Conservation (phyloP, 2,113 vertebrate species). For the Parotia lawesii region DNA sequence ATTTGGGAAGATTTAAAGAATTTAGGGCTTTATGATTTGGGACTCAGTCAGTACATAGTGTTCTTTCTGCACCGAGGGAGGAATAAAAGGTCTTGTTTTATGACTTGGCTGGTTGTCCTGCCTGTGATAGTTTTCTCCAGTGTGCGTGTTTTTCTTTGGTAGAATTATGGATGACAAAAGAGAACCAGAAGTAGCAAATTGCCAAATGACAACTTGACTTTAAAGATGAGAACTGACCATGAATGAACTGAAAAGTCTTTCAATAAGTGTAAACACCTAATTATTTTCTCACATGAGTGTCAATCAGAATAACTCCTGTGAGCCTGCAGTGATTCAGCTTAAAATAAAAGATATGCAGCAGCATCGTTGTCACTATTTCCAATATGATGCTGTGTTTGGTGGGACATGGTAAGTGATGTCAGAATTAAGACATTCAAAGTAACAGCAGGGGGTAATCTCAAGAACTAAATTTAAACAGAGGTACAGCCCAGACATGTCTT, state of each 20-base stretch:
- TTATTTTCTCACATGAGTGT: background rate
- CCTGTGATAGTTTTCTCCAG: slow-evolving; percentile 5
- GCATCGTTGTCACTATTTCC: background rate
- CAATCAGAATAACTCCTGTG: background rate
- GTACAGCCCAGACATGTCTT: background rate
- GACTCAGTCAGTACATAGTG: background rate
- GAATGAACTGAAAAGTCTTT: background rate
- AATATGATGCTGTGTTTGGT: background rate
- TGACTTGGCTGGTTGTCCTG: background rate
- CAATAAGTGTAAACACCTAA: background rate
- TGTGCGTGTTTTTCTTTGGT: background rate
- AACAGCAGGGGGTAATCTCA: background rate
- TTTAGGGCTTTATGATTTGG: slow-evolving; percentile 19
- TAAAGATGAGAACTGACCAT: background rate
- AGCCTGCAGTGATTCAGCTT: background rate
- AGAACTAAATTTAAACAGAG: background rate
- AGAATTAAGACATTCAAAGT: background rate
- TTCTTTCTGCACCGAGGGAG: slow-evolving; percentile 21
- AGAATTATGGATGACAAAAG: background rate
- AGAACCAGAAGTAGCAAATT: background rate
- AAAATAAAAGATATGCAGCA: background rate
- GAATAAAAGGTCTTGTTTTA: slow-evolving; percentile 23
- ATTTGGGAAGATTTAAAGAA: slow-evolving; percentile 30
- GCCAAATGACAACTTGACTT: background rate
- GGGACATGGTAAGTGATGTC: background rate